Conservation (phyloP, 2,797 vertebrate genomes). For the Mus spretus region DNA sequence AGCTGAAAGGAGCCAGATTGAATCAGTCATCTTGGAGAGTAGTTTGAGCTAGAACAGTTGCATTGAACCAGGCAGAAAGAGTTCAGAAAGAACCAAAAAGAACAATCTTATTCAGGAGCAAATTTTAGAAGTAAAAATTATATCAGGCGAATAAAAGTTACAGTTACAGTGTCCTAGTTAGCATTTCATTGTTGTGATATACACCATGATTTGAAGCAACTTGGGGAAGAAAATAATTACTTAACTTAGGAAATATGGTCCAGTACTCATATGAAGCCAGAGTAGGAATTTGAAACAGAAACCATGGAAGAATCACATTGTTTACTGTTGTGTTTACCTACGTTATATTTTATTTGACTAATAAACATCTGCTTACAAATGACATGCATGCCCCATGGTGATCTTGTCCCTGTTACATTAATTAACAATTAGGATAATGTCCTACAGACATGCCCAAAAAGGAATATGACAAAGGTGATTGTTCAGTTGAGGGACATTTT, state of each 20-base stretch:
- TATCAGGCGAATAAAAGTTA: background rate
- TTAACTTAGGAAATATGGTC: background rate
- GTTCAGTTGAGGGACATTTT: background rate
- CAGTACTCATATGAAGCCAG: background rate
- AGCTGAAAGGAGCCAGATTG: background rate
- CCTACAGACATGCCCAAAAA: background rate
- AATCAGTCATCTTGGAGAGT: background rate
- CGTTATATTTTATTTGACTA: background rate
- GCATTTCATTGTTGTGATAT: background rate
- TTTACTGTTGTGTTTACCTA: background rate
- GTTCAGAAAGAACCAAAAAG: background rate
- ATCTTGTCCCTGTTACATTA: background rate
- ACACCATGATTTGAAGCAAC: background rate
- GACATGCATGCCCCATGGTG: rapidly evolving
- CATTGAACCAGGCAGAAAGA: background rate
- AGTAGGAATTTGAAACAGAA: background rate
- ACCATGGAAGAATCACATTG: too few relatives aligned
- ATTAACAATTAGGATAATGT: background rate
- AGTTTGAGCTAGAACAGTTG: background rate
- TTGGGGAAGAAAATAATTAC: background rate
- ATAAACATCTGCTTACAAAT: background rate
- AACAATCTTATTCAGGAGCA: background rate
- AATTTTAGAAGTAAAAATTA: background rate
- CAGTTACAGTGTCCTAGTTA: background rate
- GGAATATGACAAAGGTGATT: too few relatives aligned